A percentile compares a stretch with the other conserved stretches of the same genome.
phyloP scores from a whole-genome alignment of 1,140 invertebrate species.

The Camponotus floridanus region DNA sequence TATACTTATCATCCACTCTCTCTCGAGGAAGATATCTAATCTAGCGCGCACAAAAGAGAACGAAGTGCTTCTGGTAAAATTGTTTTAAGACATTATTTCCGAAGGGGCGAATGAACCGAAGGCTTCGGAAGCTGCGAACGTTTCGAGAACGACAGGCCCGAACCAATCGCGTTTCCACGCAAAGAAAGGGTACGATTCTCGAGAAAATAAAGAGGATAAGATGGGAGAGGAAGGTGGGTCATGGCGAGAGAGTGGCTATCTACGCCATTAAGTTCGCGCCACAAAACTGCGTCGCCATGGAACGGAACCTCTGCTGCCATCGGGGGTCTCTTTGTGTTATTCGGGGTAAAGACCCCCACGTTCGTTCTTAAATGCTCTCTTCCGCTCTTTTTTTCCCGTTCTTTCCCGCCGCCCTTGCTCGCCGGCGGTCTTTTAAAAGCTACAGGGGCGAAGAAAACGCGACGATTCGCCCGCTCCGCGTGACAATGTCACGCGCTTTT shows the following conservation, averaged over 20 bases:
- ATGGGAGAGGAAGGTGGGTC: not conserved
- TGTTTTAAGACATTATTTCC: conserved; percentile 52
- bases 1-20: conserved; percentile 54
- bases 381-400: conserved; percentile 65
- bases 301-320: conserved; percentile 45
- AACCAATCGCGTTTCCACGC: conserved; percentile 53
- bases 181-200: conserved; percentile 41
- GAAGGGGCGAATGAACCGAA: conserved; percentile 21
- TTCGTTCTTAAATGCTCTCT: conserved; percentile 74
- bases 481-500: conserved; percentile 48
- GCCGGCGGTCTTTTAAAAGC: conserved; percentile 64
- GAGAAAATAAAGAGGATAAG: not conserved
- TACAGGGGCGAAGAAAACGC: conserved; percentile 53
- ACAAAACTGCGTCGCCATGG: conserved; percentile 43
- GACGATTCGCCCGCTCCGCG: conserved; percentile 36
- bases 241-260: conserved; percentile 69
- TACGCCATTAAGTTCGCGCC: conserved; percentile 73
- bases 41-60: conserved; percentile 44
- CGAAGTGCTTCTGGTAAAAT: conserved; percentile 50
- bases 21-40: conserved; percentile 43
- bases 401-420: not conserved
- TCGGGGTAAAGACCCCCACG: conserved; percentile 64
- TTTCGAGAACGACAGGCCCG: conserved; percentile 11
- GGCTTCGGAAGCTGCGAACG: conserved; percentile 28
- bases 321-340: conserved; percentile 71